Percentiles rank a stretch among this genome's conserved stretches.
Conservation (phyloP, 1,140 invertebrate genomes). For the Leptinotarsa texana region DNA sequence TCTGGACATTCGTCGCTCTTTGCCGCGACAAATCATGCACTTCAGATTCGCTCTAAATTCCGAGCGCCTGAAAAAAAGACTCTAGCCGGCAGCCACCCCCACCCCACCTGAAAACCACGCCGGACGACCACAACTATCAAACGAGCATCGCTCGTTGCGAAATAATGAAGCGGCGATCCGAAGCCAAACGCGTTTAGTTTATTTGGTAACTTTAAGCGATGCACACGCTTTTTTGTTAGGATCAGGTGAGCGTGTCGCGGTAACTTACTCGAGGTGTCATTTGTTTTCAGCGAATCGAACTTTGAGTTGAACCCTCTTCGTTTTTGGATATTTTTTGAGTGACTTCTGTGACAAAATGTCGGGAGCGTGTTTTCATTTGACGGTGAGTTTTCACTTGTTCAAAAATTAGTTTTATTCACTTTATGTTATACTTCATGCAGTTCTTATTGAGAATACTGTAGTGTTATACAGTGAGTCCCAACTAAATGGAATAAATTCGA, state of each 20-base stretch:
- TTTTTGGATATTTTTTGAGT: neutral
- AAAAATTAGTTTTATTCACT: too few relatives aligned
- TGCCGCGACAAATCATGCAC: too few relatives aligned
- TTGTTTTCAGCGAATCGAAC: conserved; percentile 6
- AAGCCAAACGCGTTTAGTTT: conserved; percentile 26
- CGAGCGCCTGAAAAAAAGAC: neutral
- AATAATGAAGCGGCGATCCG: conserved; percentile 26
- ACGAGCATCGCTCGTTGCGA: conserved; percentile 22
- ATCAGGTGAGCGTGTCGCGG: conserved; percentile 11
- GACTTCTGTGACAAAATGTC: conserved; percentile 1
- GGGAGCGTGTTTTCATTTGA: neutral
- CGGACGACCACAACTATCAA: conserved; percentile 15
- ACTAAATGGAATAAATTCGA: too few relatives aligned
- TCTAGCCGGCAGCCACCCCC: neutral
- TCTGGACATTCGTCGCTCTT: too few relatives aligned
- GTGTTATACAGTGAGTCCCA: too few relatives aligned
- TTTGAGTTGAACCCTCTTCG: neutral
- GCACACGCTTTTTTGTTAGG: conserved; percentile 26
- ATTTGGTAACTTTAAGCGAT: conserved; percentile 27
- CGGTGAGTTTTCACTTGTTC: conserved; percentile 3
- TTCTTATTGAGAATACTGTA: too few relatives aligned
- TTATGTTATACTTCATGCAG: too few relatives aligned
- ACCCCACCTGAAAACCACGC: conserved; percentile 18
- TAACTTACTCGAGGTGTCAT: conserved; percentile 7
- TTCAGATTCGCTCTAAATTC: too few relatives aligned